Conservation (phyloP, 2,113 vertebrate genomes). For the Heterotilapia buettikoferi region DNA sequence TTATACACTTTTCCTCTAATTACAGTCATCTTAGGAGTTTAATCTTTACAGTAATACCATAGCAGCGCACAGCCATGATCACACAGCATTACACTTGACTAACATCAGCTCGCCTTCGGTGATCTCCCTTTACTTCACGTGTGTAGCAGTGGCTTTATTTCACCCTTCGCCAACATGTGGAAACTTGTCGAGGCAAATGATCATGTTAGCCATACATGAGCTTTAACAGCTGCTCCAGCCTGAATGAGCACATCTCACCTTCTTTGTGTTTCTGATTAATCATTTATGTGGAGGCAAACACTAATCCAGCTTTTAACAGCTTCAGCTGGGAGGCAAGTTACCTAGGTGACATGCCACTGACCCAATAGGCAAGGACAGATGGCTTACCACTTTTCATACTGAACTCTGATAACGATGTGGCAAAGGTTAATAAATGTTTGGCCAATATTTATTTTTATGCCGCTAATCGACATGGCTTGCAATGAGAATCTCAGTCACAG, state of each 20-base stretch:
- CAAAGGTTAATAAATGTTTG: slow-evolving; percentile 8
- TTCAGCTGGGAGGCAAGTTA: neutral
- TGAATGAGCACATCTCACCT: neutral
- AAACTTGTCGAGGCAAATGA: neutral
- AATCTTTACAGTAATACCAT: slow-evolving; percentile 25
- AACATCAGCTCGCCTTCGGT: neutral
- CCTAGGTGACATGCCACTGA: neutral
- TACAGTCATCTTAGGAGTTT: slow-evolving; percentile 21
- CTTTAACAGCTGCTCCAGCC: neutral
- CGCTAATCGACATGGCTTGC: neutral
- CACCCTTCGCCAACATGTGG: neutral
- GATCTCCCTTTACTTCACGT: neutral
- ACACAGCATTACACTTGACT: neutral
- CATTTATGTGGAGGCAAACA: slow-evolving; percentile 36
- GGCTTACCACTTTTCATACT: neutral
- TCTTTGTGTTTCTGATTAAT: slow-evolving; percentile 34
- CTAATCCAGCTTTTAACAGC: slow-evolving; percentile 2
- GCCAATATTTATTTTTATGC: neutral
- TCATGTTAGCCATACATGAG: neutral
- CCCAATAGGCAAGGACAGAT: neutral
- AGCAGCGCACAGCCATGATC: slow-evolving; percentile 1
- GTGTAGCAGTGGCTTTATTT: neutral
- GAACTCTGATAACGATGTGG: neutral
- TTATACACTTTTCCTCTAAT: slow-evolving; percentile 24
- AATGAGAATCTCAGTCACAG: neutral